A percentile compares a stretch with the other conserved stretches of the same genome.
Conservation (phyloP, 2,888 invertebrate genomes). For the Scaptomyza polygonia region DNA sequence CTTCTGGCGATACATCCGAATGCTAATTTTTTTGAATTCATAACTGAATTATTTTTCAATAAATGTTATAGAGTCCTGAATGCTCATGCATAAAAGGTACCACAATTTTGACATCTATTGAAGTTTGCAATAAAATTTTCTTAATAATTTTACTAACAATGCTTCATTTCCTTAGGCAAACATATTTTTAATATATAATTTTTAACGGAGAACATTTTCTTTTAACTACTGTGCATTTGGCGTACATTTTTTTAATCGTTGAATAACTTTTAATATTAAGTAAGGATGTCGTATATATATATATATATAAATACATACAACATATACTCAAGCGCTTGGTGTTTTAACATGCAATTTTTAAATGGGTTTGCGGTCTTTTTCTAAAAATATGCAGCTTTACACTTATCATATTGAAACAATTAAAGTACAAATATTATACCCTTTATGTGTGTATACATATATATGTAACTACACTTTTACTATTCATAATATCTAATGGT, state of each 20-base stretch:
- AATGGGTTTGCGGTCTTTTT: conserved; percentile 4
- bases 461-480: conserved; percentile 26
- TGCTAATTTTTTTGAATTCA: conserved; percentile 12
- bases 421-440: conserved; percentile 66
- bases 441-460: conserved; percentile 45
- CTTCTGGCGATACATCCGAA: conserved; percentile 41
- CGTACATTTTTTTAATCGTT: background rate
- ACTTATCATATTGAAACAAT: conserved; percentile 60
- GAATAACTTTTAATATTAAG: conserved; percentile 5
- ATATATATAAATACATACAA: too few relatives aligned
- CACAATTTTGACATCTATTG: conserved; percentile 6
- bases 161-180: background rate
- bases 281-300: conserved; percentile 2
- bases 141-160: background rate
- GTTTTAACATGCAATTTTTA: conserved; percentile 11
- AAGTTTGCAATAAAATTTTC: background rate
- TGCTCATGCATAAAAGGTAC: background rate
- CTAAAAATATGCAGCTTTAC: conserved; percentile 41
- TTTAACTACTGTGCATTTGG: conserved; percentile 11
- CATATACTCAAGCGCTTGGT: conserved; percentile 12
- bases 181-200: background rate
- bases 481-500: conserved; percentile 52
- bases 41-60: conserved; percentile 12
- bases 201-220: too few relatives aligned
- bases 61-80: conserved; percentile 9